phyloP scores from a whole-genome alignment of 2,797 vertebrate genomes.

The Labeo calbasu region DNA sequence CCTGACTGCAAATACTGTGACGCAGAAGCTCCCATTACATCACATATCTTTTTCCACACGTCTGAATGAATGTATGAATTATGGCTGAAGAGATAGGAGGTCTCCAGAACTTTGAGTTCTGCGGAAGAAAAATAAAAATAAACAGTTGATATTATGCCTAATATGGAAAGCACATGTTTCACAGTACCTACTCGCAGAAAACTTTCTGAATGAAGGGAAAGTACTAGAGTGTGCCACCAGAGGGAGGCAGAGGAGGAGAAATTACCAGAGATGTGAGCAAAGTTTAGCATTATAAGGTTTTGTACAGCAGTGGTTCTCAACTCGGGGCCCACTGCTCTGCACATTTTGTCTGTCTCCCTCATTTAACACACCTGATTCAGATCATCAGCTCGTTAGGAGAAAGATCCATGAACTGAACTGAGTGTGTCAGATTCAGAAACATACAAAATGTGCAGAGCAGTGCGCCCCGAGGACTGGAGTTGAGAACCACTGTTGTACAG shows the following conservation, averaged over 20 bases:
- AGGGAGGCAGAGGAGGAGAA: constrained; percentile 53
- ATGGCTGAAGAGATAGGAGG: background rate
- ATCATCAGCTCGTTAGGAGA: too few species aligned
- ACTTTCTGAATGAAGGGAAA: background rate
- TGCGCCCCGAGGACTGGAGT: too few species aligned
- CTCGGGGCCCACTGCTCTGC: too few species aligned
- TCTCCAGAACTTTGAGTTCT: constrained; percentile 1
- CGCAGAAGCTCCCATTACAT: background rate
- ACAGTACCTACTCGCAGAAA: background rate
- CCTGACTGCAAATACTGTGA: constrained; percentile 40
- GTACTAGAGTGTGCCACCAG: constrained; percentile 42
- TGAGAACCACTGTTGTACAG: background rate
- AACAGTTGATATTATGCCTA: background rate
- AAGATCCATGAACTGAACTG: too few species aligned
- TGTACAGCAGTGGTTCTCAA: background rate
- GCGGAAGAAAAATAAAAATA: background rate
- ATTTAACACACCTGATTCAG: too few species aligned
- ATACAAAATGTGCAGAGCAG: too few species aligned
- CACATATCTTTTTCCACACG: constrained; percentile 13
- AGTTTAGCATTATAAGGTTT: background rate
- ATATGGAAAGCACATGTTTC: background rate
- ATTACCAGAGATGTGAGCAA: background rate
- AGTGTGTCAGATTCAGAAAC: too few species aligned
- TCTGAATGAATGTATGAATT: background rate
- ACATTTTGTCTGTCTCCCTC: too few species aligned